Percentiles rank a stretch among this genome's conserved stretches.
phyloP scores from a whole-genome alignment of 2,113 vertebrate species.

The Crotalus helleri region DNA sequence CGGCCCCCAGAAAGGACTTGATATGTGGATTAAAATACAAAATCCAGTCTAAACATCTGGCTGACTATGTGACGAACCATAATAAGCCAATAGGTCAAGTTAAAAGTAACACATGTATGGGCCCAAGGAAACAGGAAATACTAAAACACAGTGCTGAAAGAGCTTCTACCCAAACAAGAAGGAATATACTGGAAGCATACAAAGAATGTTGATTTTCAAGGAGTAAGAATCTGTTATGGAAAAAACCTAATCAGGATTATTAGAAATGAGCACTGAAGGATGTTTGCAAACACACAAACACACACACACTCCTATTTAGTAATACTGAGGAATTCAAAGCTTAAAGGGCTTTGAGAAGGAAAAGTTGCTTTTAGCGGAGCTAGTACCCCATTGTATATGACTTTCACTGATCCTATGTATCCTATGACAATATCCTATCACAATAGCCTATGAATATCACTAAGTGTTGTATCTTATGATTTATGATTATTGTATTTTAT shows the following conservation, averaged over 20 bases:
- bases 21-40: background rate
- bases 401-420: background rate
- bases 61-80: background rate
- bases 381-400: background rate
- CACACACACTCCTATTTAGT: background rate
- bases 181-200: background rate
- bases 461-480: too few relatives aligned
- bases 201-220: background rate
- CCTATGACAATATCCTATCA: too few relatives aligned
- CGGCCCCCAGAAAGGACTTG: background rate
- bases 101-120: background rate
- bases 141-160: background rate
- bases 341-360: background rate
- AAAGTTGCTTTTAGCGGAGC: background rate
- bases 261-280: background rate
- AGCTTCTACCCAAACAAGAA: background rate
- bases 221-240: background rate
- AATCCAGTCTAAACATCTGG: background rate
- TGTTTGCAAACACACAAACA: background rate
- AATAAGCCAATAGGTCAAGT: background rate
- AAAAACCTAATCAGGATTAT: background rate
- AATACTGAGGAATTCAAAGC: background rate
- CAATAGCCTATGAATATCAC: too few relatives aligned
- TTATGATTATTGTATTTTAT: too few relatives aligned
- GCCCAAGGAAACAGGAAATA: background rate